Percentiles rank a stretch among this genome's conserved stretches.
These are phyloP conservation scores for Xyrichtys novacula DNA, from an alignment of 2,797 vertebrate genomes.

Conservation along the genomic window DNA sequence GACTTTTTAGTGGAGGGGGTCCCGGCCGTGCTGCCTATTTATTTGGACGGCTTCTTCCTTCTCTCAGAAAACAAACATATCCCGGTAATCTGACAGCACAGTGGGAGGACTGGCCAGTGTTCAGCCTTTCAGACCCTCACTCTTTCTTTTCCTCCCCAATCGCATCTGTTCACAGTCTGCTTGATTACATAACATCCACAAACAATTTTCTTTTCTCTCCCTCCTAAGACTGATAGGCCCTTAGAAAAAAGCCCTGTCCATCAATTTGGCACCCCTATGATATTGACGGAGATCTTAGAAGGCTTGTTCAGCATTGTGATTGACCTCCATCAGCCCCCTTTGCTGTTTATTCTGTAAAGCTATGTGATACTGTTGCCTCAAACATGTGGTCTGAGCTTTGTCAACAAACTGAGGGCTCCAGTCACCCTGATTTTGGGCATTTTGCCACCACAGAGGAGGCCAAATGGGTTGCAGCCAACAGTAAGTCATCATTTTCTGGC, in stretches of 20 bases:
- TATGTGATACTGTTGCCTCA: constrained; percentile 49
- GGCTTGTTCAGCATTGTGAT: constrained; percentile 27
- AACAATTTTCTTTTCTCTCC: constrained; percentile 74
- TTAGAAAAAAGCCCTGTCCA: constrained; percentile 44
- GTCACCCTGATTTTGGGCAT: constrained; percentile 40
- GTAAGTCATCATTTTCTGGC: constrained; percentile 14
- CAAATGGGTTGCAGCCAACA: constrained; percentile 13
- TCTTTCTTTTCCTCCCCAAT: constrained; percentile 37
- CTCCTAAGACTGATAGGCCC: constrained; percentile 56
- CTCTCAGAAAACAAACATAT: constrained; percentile 80
- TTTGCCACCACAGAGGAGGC: constrained; percentile 23
- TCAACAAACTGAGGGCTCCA: constrained; percentile 62
- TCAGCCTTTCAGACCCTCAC: constrained; percentile 57
- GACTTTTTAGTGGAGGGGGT: constrained; percentile 63
- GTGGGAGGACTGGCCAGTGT: constrained; percentile 69
- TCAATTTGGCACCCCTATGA: constrained; percentile 23
- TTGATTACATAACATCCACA: constrained; percentile 75
- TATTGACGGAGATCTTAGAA: constrained; percentile 47
- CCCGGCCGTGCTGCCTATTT: constrained; percentile 74
- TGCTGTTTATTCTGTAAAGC: constrained; percentile 64
- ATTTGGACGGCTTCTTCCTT: constrained; percentile 79
- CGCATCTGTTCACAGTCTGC: constrained; percentile 76
- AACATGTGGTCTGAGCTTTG: constrained; percentile 66
- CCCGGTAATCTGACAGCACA: constrained; percentile 77
- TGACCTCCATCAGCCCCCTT: constrained; percentile 38